Conservation (phyloP, 2,797 vertebrate genomes). For the Loris lydekkerianus region DNA sequence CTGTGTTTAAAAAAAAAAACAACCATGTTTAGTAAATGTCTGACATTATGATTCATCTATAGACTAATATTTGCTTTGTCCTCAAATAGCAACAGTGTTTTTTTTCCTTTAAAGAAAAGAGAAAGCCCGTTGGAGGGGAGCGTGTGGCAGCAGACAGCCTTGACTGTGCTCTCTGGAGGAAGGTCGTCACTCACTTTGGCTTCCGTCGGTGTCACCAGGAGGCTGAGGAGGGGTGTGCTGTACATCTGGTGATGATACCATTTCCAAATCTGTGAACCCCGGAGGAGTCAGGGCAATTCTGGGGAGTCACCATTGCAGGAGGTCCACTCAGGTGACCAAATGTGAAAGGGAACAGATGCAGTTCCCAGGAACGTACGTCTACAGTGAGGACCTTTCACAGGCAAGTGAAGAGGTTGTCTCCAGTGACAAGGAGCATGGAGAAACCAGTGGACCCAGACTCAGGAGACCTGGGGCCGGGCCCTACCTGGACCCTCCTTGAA, state of each 20-base stretch:
- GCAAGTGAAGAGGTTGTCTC: too few species aligned
- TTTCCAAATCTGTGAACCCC: too few species aligned
- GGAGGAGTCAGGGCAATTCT: background rate
- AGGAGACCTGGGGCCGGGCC: background rate
- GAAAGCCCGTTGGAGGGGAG: background rate
- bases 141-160: background rate
- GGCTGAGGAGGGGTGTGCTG: background rate
- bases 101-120: background rate
- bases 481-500: background rate
- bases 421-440: accelerated
- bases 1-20: background rate
- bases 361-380: background rate
- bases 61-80: background rate
- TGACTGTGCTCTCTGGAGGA: too few species aligned
- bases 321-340: background rate
- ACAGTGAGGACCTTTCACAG: background rate
- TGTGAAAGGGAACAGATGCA: background rate
- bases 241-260: background rate
- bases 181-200: background rate
- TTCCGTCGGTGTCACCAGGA: background rate
- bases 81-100: background rate
- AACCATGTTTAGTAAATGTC: background rate
- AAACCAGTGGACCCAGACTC: background rate
- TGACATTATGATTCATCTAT: background rate
- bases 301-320: too few species aligned